Evolutionary conservation across 2,888 invertebrate genomes (phyloP).

Genomic region (Drosophila subsilvestris): DNA sequence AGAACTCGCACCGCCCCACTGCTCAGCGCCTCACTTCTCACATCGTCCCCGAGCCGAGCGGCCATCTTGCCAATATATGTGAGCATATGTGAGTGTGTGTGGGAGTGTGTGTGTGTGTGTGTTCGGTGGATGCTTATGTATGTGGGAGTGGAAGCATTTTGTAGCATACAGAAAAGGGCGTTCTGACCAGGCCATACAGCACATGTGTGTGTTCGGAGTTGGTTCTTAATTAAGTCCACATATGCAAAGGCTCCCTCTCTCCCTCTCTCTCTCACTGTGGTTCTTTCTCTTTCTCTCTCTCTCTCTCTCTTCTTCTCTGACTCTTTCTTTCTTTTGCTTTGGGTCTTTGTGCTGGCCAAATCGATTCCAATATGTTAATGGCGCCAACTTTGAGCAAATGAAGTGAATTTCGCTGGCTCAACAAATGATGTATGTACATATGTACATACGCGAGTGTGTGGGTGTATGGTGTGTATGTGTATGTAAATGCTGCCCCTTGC

Average conservation of each 20-base stretch:
- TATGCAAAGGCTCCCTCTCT: not conserved
- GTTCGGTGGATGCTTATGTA: not conserved
- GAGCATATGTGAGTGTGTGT: conserved; percentile 36
- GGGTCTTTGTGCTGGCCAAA: conserved; percentile 37
- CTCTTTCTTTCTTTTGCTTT: not conserved
- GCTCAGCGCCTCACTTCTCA: conserved; percentile 5
- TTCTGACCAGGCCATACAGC: conserved; percentile 29
- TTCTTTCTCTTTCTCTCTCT: not conserved
- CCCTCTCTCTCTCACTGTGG: not conserved
- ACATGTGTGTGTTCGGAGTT: conserved; percentile 34
- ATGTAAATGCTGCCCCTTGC: conserved; percentile 1
- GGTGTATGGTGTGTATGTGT: conserved; percentile 4
- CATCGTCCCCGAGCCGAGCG: conserved; percentile 42
- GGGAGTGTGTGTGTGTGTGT: not conserved
- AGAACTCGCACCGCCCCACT: conserved; percentile 7
- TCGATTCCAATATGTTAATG: conserved; percentile 79
- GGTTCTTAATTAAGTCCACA: conserved; percentile 46
- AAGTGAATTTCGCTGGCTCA: conserved; percentile 65
- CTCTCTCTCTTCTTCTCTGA: not conserved
- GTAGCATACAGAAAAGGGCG: conserved; percentile 48
- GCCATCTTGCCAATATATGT: conserved; percentile 64
- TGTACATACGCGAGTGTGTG: not conserved
- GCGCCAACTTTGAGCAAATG: conserved; percentile 65
- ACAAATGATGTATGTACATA: conserved; percentile 42
- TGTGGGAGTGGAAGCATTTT: conserved; percentile 1